phyloP scores from a whole-genome alignment of 2,113 vertebrate species.

The Callospermophilus lateralis region DNA sequence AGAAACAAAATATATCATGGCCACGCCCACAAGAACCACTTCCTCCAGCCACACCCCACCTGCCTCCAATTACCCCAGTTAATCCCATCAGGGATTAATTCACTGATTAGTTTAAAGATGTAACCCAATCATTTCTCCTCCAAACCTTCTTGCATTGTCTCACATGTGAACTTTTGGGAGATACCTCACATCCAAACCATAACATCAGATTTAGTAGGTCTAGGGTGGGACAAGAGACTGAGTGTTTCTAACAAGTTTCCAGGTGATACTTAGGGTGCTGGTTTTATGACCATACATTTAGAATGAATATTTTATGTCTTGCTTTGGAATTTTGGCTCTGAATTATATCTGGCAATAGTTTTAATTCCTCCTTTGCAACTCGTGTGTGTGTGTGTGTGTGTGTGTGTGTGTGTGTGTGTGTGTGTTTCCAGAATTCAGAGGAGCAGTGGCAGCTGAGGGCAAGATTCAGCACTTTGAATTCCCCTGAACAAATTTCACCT shows the following conservation, averaged over 20 bases:
- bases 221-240: background rate
- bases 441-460: background rate
- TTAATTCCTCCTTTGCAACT: background rate
- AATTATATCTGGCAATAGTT: background rate
- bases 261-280: background rate
- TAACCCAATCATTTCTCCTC: too few species aligned
- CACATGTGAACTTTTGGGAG: too few species aligned
- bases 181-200: too few species aligned
- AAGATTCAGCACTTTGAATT: background rate
- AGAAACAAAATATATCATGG: too few species aligned
- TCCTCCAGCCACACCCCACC: too few species aligned
- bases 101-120: too few species aligned
- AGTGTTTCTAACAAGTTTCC: background rate
- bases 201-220: background rate
- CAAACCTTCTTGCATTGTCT: too few species aligned
- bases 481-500: background rate
- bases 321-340: background rate
- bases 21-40: too few species aligned
- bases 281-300: background rate
- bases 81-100: too few species aligned
- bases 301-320: background rate
- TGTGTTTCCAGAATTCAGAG: background rate
- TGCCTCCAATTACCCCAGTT: too few species aligned
- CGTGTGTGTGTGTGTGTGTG: background rate
- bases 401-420: background rate